Base-by-base conservation (phyloP, 1,140 invertebrate species). In the Bombyx mandarina region DNA sequence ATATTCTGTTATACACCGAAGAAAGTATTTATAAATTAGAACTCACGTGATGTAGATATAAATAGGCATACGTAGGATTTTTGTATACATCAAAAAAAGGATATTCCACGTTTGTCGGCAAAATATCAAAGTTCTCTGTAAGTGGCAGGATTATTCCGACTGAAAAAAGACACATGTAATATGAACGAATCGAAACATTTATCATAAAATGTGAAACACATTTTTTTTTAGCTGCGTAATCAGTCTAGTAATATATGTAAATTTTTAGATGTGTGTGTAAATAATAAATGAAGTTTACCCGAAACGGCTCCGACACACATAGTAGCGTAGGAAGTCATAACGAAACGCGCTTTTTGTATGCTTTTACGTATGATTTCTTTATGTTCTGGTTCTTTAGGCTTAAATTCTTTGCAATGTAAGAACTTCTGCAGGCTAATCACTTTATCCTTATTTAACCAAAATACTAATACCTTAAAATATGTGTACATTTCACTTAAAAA, bases 401-500 rank as follows among this genome's bases (percentile, higher is more conserved):
- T 79, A 62, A 88, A 88, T 60, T 88, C 82, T 10, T 79, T 61
- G 50, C 85, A 81, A 56, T 82, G 63, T 54, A 88, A 66, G 70
- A 79, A 88, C 60, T 82, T 57, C 8, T 87, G 68, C 7, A 88
- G 70, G 55, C 67, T 70, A 51, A 82, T 60, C 49, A 88, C 78
- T 73, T 87, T 81, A 12, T 74, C 63, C 55, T 75, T 86, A 53
- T 88, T 88, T 56, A 79, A 67, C 80, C 86, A 83, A 66, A 88
- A 87, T 44, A 82, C 83, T 8, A 71, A 73, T 8, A 88, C 57
- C 73, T 88, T 88, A 60, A 88, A 77, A 59, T 82, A 86, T 18
- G 86, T 88, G 58, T 88, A 88, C 76, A 86, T 85, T 72, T 88
- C 87, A 59, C 87, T 88, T 18, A 88, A 69, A 57, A 88, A 87